phyloP scores from a whole-genome alignment of 1,140 invertebrate species.

The Eurosta solidaginis region DNA sequence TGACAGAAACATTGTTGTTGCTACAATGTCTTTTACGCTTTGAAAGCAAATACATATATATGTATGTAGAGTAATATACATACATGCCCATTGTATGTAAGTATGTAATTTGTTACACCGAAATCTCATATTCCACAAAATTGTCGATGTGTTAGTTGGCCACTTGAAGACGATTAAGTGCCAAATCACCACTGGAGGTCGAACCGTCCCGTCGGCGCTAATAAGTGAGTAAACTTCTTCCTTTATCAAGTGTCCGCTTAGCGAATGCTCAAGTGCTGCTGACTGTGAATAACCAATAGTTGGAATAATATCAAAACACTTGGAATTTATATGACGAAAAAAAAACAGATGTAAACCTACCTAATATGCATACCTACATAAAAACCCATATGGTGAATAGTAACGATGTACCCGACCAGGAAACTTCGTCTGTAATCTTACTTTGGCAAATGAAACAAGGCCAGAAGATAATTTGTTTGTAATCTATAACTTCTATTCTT shows the following conservation, averaged over 20 bases:
- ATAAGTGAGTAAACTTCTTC: background rate
- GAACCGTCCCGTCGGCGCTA: background rate
- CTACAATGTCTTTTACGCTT: background rate
- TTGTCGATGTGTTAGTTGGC: background rate
- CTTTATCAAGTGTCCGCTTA: conserved; percentile 40
- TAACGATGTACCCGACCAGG: too few relatives aligned
- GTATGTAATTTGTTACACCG: background rate
- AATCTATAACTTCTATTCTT: too few relatives aligned
- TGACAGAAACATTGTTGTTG: background rate
- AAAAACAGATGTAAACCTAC: too few relatives aligned
- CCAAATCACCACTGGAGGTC: conserved; percentile 12
- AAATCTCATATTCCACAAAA: background rate
- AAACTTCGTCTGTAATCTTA: too few relatives aligned
- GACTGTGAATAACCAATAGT: conserved; percentile 32
- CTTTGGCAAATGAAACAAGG: too few relatives aligned
- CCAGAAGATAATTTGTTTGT: too few relatives aligned
- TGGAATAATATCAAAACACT: too few relatives aligned
- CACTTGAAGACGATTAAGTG: background rate
- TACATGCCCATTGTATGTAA: background rate
- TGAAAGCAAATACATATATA: background rate
- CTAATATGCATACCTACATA: background rate
- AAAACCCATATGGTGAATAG: too few relatives aligned
- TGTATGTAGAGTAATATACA: background rate
- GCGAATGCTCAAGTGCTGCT: conserved; percentile 56
- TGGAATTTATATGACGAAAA: too few relatives aligned